Conservation (phyloP, 2,888 invertebrate genomes). For the Drosophila setosimentum region DNA sequence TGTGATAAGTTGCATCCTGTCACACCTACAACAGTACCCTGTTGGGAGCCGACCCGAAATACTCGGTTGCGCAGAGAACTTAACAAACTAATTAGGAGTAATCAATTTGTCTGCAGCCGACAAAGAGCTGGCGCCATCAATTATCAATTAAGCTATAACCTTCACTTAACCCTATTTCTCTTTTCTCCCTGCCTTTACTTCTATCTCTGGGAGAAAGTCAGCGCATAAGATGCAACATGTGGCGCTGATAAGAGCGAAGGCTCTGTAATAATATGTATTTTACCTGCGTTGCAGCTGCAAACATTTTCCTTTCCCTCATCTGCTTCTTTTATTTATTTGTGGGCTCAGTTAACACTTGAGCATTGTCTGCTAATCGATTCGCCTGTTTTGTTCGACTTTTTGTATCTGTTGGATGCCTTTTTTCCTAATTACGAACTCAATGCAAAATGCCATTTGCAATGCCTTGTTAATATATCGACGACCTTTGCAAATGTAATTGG, state of each 20-base stretch:
- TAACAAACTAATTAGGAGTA: slow-evolving; percentile 58
- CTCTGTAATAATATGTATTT: slow-evolving; percentile 11
- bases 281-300: slow-evolving; percentile 56
- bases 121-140: slow-evolving; percentile 61
- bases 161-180: slow-evolving; percentile 22
- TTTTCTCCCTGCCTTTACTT: slow-evolving; percentile 17
- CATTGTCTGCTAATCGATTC: slow-evolving; percentile 27
- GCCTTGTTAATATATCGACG: slow-evolving; percentile 62
- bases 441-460: slow-evolving; percentile 72
- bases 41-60: slow-evolving; percentile 11
- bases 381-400: slow-evolving; percentile 6
- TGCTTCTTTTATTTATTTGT: neutral
- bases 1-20: slow-evolving; percentile 33
- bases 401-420: slow-evolving; percentile 46
- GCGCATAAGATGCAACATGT: slow-evolving; percentile 41
- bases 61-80: slow-evolving; percentile 16
- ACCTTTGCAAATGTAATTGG: slow-evolving; percentile 71
- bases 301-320: slow-evolving; percentile 4
- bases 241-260: slow-evolving; percentile 35
- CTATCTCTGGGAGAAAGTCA: slow-evolving; percentile 49
- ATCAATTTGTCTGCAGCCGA: slow-evolving; percentile 67
- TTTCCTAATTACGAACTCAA: slow-evolving; percentile 75
- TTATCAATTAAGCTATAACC: slow-evolving; percentile 60
- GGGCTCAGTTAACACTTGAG: slow-evolving; percentile 56
- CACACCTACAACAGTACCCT: slow-evolving; percentile 30